These are phyloP conservation scores for Propithecus deckenii DNA, from an alignment of 2,797 vertebrate genomes.

Conservation along the genomic window DNA sequence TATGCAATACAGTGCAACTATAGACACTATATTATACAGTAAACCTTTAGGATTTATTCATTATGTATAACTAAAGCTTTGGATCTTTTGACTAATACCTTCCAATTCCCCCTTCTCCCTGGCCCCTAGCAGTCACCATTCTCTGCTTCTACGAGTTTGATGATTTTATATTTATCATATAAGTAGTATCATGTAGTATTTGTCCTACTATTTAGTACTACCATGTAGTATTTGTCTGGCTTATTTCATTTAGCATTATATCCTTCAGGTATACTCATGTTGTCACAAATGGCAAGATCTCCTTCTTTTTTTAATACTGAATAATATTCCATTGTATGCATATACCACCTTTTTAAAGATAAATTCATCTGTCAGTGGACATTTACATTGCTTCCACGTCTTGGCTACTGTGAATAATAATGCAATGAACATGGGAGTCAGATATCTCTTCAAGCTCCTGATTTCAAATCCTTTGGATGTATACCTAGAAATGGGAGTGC, in stretches of 20 bases:
- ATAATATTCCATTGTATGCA: background rate
- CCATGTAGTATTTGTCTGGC: background rate
- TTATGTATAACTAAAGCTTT: background rate
- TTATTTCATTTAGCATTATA: background rate
- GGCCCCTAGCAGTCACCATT: background rate
- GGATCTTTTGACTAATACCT: background rate
- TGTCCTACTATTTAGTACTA: background rate
- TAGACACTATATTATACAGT: background rate
- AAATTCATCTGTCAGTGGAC: background rate
- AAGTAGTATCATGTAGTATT: background rate
- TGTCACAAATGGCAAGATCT: background rate
- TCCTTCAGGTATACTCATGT: background rate
- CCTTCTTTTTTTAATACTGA: background rate
- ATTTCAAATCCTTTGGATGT: background rate
- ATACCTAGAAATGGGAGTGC: background rate
- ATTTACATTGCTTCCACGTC: background rate
- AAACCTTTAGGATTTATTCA: background rate
- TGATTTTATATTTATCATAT: background rate
- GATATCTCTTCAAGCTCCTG: background rate
- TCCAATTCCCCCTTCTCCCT: background rate
- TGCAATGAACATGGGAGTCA: background rate
- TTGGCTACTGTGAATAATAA: background rate
- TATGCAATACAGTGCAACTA: background rate
- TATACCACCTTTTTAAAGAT: background rate
- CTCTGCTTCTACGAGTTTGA: background rate